Percentiles rank a stretch among this genome's conserved stretches.
Conservation (phyloP, 2,888 invertebrate species). For the Aleiodes leptofemur region DNA sequence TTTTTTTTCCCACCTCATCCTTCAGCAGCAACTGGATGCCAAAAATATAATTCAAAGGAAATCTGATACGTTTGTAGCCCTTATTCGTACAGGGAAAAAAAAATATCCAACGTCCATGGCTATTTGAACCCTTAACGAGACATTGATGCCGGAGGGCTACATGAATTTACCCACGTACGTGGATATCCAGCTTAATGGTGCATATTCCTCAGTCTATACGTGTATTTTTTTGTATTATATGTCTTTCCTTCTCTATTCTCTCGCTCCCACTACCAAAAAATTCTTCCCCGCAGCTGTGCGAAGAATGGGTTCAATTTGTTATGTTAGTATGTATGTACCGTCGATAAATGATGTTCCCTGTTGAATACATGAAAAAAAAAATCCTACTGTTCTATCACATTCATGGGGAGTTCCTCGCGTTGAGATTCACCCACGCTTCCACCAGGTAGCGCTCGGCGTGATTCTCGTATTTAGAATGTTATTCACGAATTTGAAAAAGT, state of each 20-base stretch:
- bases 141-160: slow-evolving; percentile 30
- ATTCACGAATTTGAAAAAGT: background rate
- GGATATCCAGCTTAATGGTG: slow-evolving; percentile 13
- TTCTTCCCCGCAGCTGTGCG: background rate
- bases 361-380: too few species aligned
- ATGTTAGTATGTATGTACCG: background rate
- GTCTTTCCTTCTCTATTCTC: background rate
- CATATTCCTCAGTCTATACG: slow-evolving; percentile 12
- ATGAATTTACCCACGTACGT: slow-evolving; percentile 28
- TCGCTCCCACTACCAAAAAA: background rate
- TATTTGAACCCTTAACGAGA: slow-evolving; percentile 31
- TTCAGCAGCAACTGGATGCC: slow-evolving; percentile 1
- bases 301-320: slow-evolving; percentile 12
- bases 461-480: background rate
- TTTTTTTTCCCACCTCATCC: slow-evolving; percentile 2
- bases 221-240: slow-evolving; percentile 3
- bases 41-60: slow-evolving; percentile 32
- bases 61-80: slow-evolving; percentile 27
- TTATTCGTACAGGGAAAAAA: slow-evolving; percentile 9
- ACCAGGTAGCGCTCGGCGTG: background rate
- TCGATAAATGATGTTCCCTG: too few species aligned
- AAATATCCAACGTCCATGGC: background rate
- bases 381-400: too few species aligned
- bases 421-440: background rate
- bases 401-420: background rate